A percentile compares a stretch with the other conserved stretches of the same genome.
Conservation (phyloP, 2,113 vertebrate genomes). For the Calonectris borealis region DNA sequence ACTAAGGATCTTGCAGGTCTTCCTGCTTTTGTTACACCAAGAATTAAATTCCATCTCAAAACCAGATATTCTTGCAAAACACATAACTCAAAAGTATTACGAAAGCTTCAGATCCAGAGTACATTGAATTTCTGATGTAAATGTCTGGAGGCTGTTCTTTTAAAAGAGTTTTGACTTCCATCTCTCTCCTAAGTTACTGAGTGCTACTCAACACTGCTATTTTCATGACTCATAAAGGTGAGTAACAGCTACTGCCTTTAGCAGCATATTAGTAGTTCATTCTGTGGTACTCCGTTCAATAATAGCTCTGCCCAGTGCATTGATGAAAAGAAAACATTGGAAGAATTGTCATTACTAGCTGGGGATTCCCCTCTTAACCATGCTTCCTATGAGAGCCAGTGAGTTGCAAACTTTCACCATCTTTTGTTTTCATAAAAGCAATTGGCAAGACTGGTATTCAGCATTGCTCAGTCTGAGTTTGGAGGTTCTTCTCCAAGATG, state of each 20-base stretch:
- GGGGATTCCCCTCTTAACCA: background rate
- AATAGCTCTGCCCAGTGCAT: background rate
- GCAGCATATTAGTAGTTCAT: background rate
- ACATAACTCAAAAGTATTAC: background rate
- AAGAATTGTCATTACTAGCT: background rate
- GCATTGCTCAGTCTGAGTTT: background rate
- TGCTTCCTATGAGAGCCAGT: background rate
- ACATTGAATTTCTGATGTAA: constrained; percentile 7
- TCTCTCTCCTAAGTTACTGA: background rate
- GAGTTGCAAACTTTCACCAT: background rate
- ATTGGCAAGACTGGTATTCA: background rate
- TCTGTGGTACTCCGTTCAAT: background rate
- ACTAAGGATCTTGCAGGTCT: background rate
- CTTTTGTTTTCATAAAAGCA: background rate
- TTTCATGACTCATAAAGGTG: background rate
- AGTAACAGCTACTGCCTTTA: background rate
- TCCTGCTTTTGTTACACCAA: background rate
- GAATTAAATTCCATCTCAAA: constrained; percentile 24
- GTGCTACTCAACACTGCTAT: background rate
- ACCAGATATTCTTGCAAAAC: constrained; percentile 44
- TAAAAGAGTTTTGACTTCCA: background rate
- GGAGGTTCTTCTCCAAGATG: background rate
- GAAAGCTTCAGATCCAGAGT: background rate
- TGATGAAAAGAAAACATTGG: background rate
- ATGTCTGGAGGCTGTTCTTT: background rate